Evolutionary conservation across 2,113 vertebrate species (phyloP).

Genomic region (Monarcha castaneiventris): DNA sequence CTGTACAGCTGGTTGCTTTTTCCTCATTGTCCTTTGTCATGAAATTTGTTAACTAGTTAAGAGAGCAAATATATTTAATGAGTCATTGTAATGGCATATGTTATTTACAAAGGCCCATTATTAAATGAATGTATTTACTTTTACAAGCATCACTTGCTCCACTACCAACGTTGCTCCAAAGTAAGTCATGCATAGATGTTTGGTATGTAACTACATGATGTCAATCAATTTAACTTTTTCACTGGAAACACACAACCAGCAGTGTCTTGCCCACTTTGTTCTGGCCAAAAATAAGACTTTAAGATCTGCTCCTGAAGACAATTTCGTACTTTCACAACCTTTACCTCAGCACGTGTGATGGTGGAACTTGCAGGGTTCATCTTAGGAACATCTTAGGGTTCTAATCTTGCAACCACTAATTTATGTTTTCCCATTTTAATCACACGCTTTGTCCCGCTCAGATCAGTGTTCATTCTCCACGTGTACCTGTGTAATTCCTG

Average conservation of each 20-base stretch:
- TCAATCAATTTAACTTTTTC: neutral
- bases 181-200: neutral
- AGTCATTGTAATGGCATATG: neutral
- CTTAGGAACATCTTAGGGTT: neutral
- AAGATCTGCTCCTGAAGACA: neutral
- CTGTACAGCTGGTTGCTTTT: neutral
- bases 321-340: accelerated
- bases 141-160: neutral
- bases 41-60: neutral
- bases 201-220: neutral
- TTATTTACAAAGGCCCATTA: neutral
- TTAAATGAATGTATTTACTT: neutral
- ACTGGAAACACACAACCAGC: neutral
- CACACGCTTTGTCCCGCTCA: accelerated
- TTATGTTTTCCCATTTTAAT: neutral
- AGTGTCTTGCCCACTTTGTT: neutral
- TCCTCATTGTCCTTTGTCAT: neutral
- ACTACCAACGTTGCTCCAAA: neutral
- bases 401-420: accelerated
- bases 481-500: accelerated
- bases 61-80: neutral
- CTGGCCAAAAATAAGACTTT: neutral
- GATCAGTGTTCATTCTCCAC: accelerated
- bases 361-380: neutral
- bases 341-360: accelerated